Percentiles rank a stretch among this genome's conserved stretches.
These are phyloP conservation scores for Gymnocypris eckloni DNA, from an alignment of 2,797 vertebrate genomes.

Conservation along the genomic window DNA sequence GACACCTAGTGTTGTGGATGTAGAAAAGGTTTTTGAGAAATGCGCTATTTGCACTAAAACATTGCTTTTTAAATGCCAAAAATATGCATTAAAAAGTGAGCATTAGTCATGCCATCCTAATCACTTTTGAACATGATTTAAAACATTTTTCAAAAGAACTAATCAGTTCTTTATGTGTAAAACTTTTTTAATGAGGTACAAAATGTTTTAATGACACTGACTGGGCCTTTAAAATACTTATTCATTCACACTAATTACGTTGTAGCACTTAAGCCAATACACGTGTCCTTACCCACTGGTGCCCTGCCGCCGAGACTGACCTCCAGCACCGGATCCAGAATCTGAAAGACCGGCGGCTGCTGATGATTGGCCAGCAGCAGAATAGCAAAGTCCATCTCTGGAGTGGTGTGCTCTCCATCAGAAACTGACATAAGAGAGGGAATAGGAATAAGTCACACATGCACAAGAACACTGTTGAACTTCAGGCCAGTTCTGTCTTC, in stretches of 20 bases:
- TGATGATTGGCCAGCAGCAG: constrained; percentile 84
- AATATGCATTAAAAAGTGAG: background rate
- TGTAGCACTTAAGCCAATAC: constrained; percentile 5
- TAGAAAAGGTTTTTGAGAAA: background rate
- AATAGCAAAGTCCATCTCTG: constrained; percentile 89
- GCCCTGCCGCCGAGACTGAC: constrained; percentile 87
- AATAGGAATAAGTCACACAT: constrained; percentile 27
- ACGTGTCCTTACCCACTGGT: constrained; percentile 81
- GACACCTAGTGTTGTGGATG: background rate
- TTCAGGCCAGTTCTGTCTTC: constrained; percentile 1
- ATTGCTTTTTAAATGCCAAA: background rate
- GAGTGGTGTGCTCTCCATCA: constrained; percentile 86
- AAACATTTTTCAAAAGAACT: background rate
- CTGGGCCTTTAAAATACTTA: background rate
- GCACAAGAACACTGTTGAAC: constrained; percentile 10
- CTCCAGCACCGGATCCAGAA: constrained; percentile 85
- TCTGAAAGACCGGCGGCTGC: constrained; percentile 86
- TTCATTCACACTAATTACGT: background rate
- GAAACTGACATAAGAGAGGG: constrained; percentile 80
- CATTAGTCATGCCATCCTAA: background rate
- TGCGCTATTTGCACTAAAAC: background rate
- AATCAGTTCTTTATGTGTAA: background rate
- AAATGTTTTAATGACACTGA: background rate
- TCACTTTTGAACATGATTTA: background rate
- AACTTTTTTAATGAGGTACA: constrained; percentile 6